A percentile compares a stretch with the other conserved stretches of the same genome.
Conservation (phyloP, 2,113 vertebrate species). For the human region GRCh38 chr3:145171501-145172000, state of each 20-base stretch:
- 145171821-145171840: not conserved
- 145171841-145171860: not conserved
- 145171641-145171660: not conserved
- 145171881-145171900: not conserved
- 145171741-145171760: not conserved
- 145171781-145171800: not conserved
- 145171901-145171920: not conserved
- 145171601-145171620: too few relatives aligned
- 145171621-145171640: not conserved
- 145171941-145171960: not conserved
- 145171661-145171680: not conserved
- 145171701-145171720: not conserved
- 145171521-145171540: rapidly evolving
- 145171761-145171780: not conserved
- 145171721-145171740: not conserved
- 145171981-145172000: not conserved
- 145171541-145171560: not conserved
- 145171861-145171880: not conserved
- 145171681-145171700: not conserved
- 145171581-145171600: not conserved
- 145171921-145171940: not conserved
- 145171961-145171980: not conserved
- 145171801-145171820: not conserved
- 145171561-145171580: not conserved
- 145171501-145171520: not conserved